Evolutionary conservation across 2,113 vertebrate species (phyloP).

Genomic region (Fulmarus glacialis): DNA sequence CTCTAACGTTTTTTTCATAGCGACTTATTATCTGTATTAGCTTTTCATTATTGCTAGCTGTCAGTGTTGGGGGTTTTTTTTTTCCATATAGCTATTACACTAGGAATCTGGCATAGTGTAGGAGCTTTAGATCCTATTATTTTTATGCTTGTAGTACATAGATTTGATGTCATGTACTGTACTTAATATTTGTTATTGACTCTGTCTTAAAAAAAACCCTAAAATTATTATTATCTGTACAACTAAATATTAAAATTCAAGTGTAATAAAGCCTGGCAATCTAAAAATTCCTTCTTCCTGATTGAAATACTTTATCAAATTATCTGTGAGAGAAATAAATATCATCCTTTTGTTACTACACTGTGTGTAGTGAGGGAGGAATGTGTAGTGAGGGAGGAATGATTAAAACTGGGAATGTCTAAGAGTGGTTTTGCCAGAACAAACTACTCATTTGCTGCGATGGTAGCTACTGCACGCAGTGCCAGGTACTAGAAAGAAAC

Average conservation of each 20-base stretch:
- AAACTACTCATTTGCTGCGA: neutral
- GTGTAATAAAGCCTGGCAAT: neutral
- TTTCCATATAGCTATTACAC: neutral
- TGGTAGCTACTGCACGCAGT: too few relatives aligned
- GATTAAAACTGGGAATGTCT: neutral
- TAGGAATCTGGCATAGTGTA: neutral
- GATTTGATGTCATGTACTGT: neutral
- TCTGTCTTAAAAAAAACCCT: neutral
- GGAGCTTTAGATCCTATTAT: neutral
- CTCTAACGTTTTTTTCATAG: neutral
- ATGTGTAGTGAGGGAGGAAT: neutral
- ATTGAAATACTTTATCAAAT: neutral
- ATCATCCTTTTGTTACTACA: neutral
- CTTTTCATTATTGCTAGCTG: neutral
- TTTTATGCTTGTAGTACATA: neutral
- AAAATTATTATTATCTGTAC: neutral
- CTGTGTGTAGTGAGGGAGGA: neutral
- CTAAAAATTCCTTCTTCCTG: neutral
- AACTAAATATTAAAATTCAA: neutral
- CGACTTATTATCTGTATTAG: neutral
- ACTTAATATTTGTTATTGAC: neutral
- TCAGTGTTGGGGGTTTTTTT: neutral
- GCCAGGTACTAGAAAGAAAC: neutral
- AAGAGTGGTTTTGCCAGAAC: neutral
- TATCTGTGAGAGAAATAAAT: neutral